Conservation (phyloP, 2,797 vertebrate species). For the Pyrrhura leucotis region DNA sequence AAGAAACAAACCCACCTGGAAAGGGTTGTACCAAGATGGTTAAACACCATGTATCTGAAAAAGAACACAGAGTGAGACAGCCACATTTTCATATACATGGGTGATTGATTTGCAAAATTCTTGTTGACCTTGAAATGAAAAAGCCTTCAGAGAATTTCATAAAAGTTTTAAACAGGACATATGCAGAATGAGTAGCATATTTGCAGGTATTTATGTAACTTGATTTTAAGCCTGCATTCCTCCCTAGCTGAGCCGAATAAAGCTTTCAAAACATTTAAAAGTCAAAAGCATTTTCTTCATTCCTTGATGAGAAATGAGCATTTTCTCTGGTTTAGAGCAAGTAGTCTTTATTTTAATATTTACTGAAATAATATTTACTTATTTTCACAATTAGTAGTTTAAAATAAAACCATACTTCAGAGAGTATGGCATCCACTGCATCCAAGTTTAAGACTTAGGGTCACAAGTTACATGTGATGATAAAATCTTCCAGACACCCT, state of each 20-base stretch:
- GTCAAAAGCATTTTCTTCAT: not conserved
- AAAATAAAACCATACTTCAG: constrained; percentile 4
- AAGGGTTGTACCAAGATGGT: not conserved
- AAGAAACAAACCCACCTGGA: not conserved
- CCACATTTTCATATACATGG: not conserved
- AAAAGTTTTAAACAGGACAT: not conserved
- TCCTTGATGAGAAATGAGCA: not conserved
- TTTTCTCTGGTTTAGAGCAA: not conserved
- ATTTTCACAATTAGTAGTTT: not conserved
- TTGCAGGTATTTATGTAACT: not conserved
- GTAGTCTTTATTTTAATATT: not conserved
- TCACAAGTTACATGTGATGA: not conserved
- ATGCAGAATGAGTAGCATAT: not conserved
- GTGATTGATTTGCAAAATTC: not conserved
- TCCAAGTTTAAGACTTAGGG: not conserved
- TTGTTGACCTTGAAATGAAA: not conserved
- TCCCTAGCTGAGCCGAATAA: not conserved
- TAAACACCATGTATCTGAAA: not conserved
- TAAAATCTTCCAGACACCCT: constrained; percentile 1
- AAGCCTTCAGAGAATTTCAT: not conserved
- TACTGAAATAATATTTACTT: not conserved
- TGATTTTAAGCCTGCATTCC: not conserved
- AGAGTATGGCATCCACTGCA: not conserved
- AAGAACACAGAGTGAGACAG: not conserved
- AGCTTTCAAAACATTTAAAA: not conserved